A percentile compares a stretch with the other conserved stretches of the same genome.
phyloP scores from a whole-genome alignment of 1,140 invertebrate genomes.

The Saccostrea glomerata region DNA sequence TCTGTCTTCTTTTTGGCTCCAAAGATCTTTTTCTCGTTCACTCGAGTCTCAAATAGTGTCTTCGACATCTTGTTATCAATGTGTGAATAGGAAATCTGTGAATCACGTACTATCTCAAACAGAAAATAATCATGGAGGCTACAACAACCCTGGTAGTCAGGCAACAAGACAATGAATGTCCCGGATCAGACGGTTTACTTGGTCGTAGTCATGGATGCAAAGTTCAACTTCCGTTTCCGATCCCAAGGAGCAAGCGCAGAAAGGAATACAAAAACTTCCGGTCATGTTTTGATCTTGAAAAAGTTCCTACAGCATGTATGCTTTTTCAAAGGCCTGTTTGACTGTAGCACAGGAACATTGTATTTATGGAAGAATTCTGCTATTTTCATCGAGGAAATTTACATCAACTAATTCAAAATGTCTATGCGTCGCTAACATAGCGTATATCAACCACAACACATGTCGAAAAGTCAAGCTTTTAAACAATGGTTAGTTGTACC shows the following conservation, averaged over 20 bases:
- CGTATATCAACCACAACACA: neutral
- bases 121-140: conserved; percentile 50
- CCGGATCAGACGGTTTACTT: conserved; percentile 54
- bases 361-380: neutral
- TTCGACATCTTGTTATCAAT: conserved; percentile 48
- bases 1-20: conserved; percentile 30
- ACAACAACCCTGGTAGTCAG: conserved; percentile 53
- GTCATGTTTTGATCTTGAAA: neutral
- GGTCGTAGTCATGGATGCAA: conserved; percentile 47
- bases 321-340: neutral
- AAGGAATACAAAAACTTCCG: neutral
- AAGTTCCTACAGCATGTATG: neutral
- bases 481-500: neutral
- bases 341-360: conserved; percentile 6
- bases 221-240: conserved; percentile 45
- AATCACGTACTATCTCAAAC: conserved; percentile 29
- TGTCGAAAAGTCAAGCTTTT: neutral
- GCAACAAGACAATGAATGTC: conserved; percentile 52
- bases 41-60: conserved; percentile 43
- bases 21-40: conserved; percentile 38
- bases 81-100: neutral
- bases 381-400: neutral
- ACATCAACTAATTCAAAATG: neutral
- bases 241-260: neutral
- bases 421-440: neutral